Conservation (phyloP, 1,140 invertebrate species). For the Drosophila ananassae region DNA sequence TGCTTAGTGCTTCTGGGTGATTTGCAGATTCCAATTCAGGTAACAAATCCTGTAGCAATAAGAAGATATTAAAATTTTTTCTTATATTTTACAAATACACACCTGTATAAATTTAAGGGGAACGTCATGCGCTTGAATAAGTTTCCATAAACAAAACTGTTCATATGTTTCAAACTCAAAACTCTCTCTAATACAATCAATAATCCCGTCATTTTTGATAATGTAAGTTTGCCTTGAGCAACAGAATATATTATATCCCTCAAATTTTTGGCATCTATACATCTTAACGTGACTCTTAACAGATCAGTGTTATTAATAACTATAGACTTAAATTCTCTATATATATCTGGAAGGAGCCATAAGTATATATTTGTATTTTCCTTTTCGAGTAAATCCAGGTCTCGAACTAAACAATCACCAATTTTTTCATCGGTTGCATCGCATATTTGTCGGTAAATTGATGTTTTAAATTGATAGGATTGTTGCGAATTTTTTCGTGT, state of each 20-base stretch:
- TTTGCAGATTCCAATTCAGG: constrained; percentile 94
- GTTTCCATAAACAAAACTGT: constrained; percentile 98
- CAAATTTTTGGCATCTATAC: constrained; percentile 94
- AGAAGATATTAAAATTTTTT: constrained; percentile 1
- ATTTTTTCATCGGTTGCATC: constrained; percentile 90
- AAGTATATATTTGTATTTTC: constrained; percentile 94
- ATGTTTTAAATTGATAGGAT: constrained; percentile 91
- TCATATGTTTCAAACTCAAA: constrained; percentile 98
- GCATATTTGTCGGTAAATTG: constrained; percentile 94
- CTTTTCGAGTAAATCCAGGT: constrained; percentile 93
- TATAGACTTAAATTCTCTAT: constrained; percentile 94
- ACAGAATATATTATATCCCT: constrained; percentile 95
- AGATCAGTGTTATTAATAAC: constrained; percentile 93
- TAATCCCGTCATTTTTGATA: constrained; percentile 91
- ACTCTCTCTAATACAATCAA: constrained; percentile 90
- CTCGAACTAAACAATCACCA: constrained; percentile 84
- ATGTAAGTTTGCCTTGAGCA: constrained; percentile 93
- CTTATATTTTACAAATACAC: constrained; percentile 35
- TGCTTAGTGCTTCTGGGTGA: constrained; percentile 96
- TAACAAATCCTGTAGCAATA: constrained; percentile 86
- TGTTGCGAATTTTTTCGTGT: constrained; percentile 83
- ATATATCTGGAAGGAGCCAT: constrained; percentile 96
- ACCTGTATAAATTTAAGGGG: constrained; percentile 95
- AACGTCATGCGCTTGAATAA: constrained; percentile 96
- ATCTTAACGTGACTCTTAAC: constrained; percentile 93